Evolutionary conservation across 2,797 vertebrate species (phyloP).

Genomic region (Hephaestus fuliginosus): DNA sequence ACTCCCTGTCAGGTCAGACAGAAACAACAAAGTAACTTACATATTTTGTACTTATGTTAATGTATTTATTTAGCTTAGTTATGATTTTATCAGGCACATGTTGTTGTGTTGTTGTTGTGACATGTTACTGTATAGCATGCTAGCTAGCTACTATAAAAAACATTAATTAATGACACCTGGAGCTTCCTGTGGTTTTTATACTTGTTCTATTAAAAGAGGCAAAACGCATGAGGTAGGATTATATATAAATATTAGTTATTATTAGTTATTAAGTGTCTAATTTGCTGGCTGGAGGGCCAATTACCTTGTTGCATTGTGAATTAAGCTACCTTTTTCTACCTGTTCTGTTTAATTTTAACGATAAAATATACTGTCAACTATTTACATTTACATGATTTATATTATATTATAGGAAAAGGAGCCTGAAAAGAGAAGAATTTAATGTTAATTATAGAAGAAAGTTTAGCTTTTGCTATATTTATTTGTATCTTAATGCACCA

Average conservation of each 20-base stretch:
- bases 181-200: no score
- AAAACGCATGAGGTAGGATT: no score
- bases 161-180: not conserved
- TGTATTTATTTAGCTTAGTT: not conserved
- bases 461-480: not conserved
- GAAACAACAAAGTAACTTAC: not conserved
- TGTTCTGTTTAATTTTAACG: not conserved
- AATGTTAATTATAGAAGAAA: not conserved
- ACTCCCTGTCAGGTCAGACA: slow-evolving; percentile 5
- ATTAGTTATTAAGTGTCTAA: no score
- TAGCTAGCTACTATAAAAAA: not conserved
- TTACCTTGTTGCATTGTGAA: not conserved
- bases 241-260: no score
- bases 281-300: not conserved
- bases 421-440: not conserved
- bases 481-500: not conserved
- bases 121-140: not conserved
- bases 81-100: not conserved
- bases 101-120: no score
- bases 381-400: not conserved
- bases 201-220: no score
- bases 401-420: not conserved
- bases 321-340: not conserved
- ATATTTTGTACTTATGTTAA: not conserved
- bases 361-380: not conserved